Evolutionary conservation across 35 echinoderm and acorn worm genomes (phyloP).

Genomic region (Lytechinus pictus): DNA sequence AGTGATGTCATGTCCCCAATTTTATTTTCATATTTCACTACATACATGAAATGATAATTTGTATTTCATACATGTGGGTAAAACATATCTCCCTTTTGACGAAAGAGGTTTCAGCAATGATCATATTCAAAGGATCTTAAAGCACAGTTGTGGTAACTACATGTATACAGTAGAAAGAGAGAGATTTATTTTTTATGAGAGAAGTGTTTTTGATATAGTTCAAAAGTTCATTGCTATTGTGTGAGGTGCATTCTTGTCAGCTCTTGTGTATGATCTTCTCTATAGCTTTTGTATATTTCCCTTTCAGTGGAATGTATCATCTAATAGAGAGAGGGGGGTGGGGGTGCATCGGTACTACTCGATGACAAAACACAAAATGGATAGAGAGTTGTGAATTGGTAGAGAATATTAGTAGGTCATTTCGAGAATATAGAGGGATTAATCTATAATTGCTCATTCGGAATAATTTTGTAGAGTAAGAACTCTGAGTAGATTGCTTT

Average conservation of each 20-base stretch:
- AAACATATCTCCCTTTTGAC: too few species aligned
- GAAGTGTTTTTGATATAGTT: conserved; percentile 30
- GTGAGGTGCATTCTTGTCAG: background rate
- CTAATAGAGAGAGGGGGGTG: background rate
- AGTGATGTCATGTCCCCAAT: too few species aligned
- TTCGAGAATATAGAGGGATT: background rate
- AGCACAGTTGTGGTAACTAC: background rate
- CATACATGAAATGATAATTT: too few species aligned
- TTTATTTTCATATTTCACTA: too few species aligned
- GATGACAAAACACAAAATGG: background rate
- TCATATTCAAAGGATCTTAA: background rate
- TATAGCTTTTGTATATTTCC: background rate
- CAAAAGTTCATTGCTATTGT: conserved; percentile 26
- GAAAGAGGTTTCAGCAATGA: too few species aligned
- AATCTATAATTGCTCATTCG: background rate
- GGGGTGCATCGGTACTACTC: background rate
- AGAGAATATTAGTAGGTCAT: background rate
- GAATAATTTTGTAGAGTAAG: background rate
- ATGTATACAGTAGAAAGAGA: background rate
- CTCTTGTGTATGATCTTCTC: background rate
- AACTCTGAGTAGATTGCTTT: background rate
- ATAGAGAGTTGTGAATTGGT: background rate
- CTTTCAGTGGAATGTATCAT: background rate
- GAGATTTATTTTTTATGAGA: background rate
- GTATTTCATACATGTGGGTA: too few species aligned